Conservation (phyloP, 1,140 invertebrate species). For the Caenorhabditis briggsae region DNA sequence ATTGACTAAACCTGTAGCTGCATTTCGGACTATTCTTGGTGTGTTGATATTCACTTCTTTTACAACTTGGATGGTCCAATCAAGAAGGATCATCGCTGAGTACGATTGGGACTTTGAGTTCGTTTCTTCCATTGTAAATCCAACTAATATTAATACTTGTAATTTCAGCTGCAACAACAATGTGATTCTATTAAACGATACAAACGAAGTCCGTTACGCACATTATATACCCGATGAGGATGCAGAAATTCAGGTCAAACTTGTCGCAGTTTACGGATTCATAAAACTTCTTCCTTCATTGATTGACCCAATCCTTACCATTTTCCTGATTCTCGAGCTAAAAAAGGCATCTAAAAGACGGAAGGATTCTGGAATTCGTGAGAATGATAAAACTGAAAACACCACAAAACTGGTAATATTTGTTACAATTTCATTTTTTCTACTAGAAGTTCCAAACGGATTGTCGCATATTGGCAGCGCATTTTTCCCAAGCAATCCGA, state of each 20-base stretch:
- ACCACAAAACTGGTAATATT: slow-evolving; percentile 17
- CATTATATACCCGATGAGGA: background rate
- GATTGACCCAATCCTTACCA: background rate
- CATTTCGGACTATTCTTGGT: background rate
- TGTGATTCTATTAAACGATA: too few relatives aligned
- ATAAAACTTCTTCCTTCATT: background rate
- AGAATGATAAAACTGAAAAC: background rate
- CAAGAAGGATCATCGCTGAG: background rate
- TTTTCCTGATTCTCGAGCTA: background rate
- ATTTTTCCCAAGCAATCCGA: background rate
- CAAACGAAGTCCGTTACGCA: slow-evolving; percentile 25
- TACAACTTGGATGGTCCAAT: slow-evolving; percentile 33
- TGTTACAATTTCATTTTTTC: background rate
- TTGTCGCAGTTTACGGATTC: background rate
- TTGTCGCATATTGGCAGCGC: background rate
- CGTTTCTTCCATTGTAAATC: background rate
- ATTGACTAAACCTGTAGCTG: background rate
- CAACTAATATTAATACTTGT: background rate
- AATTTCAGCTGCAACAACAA: background rate
- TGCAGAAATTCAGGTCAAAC: background rate
- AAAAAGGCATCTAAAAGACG: background rate
- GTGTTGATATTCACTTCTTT: slow-evolving; percentile 17
- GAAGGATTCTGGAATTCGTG: background rate
- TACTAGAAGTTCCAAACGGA: slow-evolving; percentile 12
- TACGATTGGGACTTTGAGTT: slow-evolving; percentile 41